These are phyloP conservation scores for Neocrepidodera transversa DNA, from an alignment of 2,888 invertebrate genomes.

Conservation along the genomic window DNA sequence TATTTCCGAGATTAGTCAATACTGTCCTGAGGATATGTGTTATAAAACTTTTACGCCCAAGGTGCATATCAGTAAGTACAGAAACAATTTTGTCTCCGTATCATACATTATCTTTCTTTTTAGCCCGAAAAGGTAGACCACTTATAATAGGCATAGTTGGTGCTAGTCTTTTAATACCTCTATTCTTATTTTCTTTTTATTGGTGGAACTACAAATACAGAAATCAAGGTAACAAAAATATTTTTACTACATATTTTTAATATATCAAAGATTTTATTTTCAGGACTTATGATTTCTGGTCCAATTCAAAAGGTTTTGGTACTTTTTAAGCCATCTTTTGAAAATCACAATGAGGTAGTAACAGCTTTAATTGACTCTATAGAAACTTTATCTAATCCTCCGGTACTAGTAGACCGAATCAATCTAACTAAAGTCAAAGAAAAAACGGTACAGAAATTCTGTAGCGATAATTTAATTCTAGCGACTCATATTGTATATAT, in stretches of 20 bases:
- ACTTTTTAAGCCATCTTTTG: constrained; percentile 43
- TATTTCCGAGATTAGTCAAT: constrained; percentile 39
- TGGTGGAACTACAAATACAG: constrained; percentile 43
- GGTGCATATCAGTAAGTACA: constrained; percentile 43
- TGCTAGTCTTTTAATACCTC: constrained; percentile 48
- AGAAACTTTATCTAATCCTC: constrained; percentile 37
- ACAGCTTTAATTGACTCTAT: constrained; percentile 40
- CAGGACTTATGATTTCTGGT: constrained; percentile 15
- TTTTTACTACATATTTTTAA: neutral
- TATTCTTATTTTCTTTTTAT: constrained; percentile 46
- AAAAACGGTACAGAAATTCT: constrained; percentile 40
- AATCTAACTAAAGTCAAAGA: constrained; percentile 31
- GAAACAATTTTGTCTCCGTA: neutral
- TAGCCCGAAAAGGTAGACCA: constrained; percentile 46
- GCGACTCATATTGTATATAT: constrained; percentile 45
- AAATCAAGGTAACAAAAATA: constrained; percentile 34
- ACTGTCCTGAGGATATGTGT: constrained; percentile 43
- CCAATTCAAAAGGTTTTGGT: constrained; percentile 38
- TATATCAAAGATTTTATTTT: neutral
- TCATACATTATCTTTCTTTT: constrained; percentile 3
- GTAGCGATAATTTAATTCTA: constrained; percentile 34
- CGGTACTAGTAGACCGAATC: constrained; percentile 37
- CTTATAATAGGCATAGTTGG: constrained; percentile 51
- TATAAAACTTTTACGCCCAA: constrained; percentile 42
- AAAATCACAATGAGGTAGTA: constrained; percentile 46